These are phyloP conservation scores for Zoanthus sansibaricus DNA, from an alignment of 92 coral and sea anemone genomes.

Conservation along the genomic window DNA sequence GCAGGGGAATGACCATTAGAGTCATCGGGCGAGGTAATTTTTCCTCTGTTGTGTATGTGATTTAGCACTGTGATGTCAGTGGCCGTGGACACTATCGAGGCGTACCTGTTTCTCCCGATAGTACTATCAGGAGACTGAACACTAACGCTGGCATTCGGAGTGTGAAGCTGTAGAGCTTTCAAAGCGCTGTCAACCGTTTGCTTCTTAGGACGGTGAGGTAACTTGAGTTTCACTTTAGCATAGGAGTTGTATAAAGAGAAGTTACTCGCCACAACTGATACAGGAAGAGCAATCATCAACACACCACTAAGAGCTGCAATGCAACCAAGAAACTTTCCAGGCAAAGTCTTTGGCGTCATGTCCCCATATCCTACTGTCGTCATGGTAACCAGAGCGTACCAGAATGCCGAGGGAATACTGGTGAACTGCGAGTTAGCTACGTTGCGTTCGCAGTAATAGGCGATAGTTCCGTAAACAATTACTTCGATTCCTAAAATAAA, in stretches of 20 bases:
- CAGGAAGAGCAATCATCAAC: conserved; percentile 98
- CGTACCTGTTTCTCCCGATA: conserved; percentile 75
- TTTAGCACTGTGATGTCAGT: conserved; percentile 69
- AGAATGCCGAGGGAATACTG: conserved; percentile 94
- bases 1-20: conserved; percentile 14
- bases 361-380: conserved; percentile 99
- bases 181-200: conserved; percentile 88
- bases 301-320: conserved; percentile 96
- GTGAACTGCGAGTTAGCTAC: conserved; percentile 70
- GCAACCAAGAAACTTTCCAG: conserved; percentile 93
- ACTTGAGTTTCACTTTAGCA: conserved; percentile 96
- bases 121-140: conserved; percentile 75
- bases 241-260: conserved; percentile 94
- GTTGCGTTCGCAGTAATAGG: conserved; percentile 89
- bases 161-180: conserved; percentile 83
- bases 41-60: conserved; percentile 59
- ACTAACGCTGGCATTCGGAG: conserved; percentile 82
- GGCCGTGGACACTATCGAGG: conserved; percentile 76
- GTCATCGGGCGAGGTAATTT: conserved; percentile 55
- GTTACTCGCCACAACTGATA: conserved; percentile 98
- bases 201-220: conserved; percentile 87
- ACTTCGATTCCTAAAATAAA: conserved; percentile 89
- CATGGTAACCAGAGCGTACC: conserved; percentile 99
- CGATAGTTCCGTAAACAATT: conserved; percentile 90
- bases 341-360: conserved; percentile 87